phyloP scores from a whole-genome alignment of 2,113 vertebrate genomes.

The Athene noctua region DNA sequence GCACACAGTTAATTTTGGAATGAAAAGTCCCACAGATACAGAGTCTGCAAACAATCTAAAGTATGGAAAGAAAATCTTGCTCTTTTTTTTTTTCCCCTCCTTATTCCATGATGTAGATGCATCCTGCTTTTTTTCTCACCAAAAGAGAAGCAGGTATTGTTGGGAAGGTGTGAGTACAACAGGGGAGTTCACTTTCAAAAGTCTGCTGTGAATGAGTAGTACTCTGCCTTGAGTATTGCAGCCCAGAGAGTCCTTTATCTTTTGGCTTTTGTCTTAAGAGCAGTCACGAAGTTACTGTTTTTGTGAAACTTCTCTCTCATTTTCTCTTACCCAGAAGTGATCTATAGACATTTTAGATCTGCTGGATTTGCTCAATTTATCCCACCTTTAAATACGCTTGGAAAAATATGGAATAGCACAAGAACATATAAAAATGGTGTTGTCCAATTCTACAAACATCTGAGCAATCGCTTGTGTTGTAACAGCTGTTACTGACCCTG shows the following conservation, averaged over 20 bases:
- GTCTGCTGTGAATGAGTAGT: background rate
- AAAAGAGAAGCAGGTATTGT: background rate
- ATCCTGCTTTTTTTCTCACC: background rate
- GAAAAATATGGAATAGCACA: background rate
- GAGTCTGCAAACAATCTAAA: constrained; percentile 1
- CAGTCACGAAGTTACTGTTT: background rate
- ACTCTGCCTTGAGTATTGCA: background rate
- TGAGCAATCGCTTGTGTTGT: fast-evolving
- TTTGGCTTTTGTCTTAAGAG: background rate
- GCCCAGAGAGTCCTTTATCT: background rate
- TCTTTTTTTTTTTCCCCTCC: too few species aligned
- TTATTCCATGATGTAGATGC: background rate
- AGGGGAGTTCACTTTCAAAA: background rate
- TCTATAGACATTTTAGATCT: background rate
- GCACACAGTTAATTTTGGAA: constrained; percentile 25
- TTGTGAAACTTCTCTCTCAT: background rate
- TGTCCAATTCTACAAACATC: background rate
- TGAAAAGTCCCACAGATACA: background rate
- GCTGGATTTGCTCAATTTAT: background rate
- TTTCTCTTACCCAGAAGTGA: background rate
- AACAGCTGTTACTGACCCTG: background rate
- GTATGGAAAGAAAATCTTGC: background rate
- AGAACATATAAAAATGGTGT: background rate
- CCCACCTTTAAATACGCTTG: background rate
- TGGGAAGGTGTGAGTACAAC: background rate